A percentile compares a stretch with the other conserved stretches of the same genome.
These are phyloP conservation scores for Psilopsiagon aymara DNA, from an alignment of 2,113 vertebrate species.

Conservation along the genomic window DNA sequence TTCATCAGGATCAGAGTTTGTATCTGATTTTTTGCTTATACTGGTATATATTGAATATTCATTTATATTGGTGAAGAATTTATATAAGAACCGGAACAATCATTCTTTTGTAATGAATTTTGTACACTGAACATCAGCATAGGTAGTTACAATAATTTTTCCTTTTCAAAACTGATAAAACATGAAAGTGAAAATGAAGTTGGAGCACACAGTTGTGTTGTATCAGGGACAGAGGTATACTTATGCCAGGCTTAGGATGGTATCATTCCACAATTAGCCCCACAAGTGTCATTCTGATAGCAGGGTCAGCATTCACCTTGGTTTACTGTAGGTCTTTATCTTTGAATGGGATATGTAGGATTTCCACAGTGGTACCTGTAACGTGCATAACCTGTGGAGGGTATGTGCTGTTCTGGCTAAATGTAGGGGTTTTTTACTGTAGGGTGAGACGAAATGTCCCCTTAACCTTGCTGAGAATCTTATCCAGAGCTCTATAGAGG, in stretches of 20 bases:
- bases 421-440: neutral
- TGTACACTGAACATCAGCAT: neutral
- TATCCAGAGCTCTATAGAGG: neutral
- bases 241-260: neutral
- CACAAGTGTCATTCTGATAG: neutral
- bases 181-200: neutral
- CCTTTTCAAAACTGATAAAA: neutral
- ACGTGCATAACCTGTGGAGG: neutral
- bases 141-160: neutral
- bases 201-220: neutral
- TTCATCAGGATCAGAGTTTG: neutral
- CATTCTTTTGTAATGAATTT: neutral
- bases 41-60: neutral
- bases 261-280: neutral
- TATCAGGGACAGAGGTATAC: neutral
- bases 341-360: neutral
- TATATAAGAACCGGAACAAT: neutral
- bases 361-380: neutral
- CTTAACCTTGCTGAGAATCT: neutral
- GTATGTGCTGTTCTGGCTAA: neutral
- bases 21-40: neutral
- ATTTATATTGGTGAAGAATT: neutral
- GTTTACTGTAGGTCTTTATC: neutral
- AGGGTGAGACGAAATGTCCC: neutral
- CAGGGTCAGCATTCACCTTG: neutral